Conservation (phyloP, 2,797 vertebrate genomes). For the Poeciliopsis gracilis region DNA sequence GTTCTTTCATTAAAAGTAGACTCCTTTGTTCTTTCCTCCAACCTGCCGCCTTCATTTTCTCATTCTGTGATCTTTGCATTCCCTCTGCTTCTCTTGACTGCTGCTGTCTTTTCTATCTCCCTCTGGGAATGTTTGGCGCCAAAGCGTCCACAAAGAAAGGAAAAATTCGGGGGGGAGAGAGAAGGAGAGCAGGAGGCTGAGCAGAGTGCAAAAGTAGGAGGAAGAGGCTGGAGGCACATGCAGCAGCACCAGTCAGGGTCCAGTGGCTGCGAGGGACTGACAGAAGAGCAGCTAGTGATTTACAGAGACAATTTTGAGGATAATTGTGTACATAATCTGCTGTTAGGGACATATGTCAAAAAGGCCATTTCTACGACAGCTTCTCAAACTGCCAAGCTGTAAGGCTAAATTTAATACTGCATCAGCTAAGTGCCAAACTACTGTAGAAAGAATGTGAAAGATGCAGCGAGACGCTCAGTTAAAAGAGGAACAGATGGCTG, state of each 20-base stretch:
- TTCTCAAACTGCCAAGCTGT: constrained; percentile 35
- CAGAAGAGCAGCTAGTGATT: constrained; percentile 67
- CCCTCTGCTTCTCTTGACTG: constrained; percentile 36
- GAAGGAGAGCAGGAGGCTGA: constrained; percentile 2
- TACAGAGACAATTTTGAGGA: constrained; percentile 68
- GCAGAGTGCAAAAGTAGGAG: constrained; percentile 31
- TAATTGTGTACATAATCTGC: constrained; percentile 70
- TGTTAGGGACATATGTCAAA: constrained; percentile 50
- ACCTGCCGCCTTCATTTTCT: constrained; percentile 1
- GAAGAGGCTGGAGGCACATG: constrained; percentile 1
- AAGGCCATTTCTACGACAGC: constrained; percentile 37
- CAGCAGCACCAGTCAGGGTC: constrained; percentile 37
- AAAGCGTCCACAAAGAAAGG: constrained; percentile 43
- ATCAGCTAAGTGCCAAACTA: constrained; percentile 19
- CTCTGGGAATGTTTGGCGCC: constrained; percentile 47
- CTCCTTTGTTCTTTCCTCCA: constrained; percentile 26
- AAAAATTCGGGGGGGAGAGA: not conserved
- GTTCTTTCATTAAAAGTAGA: constrained; percentile 33
- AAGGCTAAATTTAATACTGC: constrained; percentile 31
- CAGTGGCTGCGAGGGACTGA: constrained; percentile 47
- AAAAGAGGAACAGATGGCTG: constrained; percentile 15
- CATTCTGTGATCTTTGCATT: constrained; percentile 48
- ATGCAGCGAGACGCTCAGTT: constrained; percentile 8
- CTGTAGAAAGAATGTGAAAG: constrained; percentile 16
- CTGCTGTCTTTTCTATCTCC: constrained; percentile 42